phyloP scores from a whole-genome alignment of 2,113 vertebrate genomes.

The Gambusia holbrooki region DNA sequence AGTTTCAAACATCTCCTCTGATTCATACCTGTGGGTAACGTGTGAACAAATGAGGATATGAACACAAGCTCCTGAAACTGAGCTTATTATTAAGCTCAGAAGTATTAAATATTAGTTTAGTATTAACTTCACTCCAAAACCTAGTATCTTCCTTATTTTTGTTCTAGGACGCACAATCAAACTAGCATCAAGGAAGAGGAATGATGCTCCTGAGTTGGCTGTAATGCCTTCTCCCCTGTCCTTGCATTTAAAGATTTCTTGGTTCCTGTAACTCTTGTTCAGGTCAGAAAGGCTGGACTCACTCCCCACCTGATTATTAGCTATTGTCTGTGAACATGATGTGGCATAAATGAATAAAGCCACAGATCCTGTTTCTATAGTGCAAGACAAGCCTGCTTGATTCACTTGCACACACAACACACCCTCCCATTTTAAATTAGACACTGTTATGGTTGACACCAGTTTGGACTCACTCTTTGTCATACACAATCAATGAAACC shows the following conservation, averaged over 20 bases:
- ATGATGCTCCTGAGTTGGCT: no score
- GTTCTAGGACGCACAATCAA: no score
- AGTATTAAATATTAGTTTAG: no score
- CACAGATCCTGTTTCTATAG: slow-evolving; percentile 34
- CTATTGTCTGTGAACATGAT: not conserved
- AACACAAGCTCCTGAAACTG: no score
- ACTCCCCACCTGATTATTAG: not conserved
- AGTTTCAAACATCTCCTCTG: no score
- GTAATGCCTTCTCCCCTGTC: no score
- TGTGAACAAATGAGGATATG: no score
- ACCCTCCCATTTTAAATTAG: slow-evolving; percentile 19
- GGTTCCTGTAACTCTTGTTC: not conserved
- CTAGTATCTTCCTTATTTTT: no score
- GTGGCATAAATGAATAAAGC: not conserved
- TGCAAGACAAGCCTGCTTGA: slow-evolving; percentile 24
- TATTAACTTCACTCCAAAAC: no score
- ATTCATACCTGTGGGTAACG: no score
- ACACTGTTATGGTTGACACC: not conserved
- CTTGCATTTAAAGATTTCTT: not conserved
- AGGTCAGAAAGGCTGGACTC: not conserved
- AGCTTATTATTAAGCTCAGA: no score
- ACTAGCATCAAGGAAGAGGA: no score
- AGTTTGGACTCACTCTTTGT: slow-evolving; percentile 8
- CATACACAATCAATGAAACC: not conserved
- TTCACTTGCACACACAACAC: slow-evolving; percentile 3